Base-by-base conservation (phyloP, 2,797 vertebrate species). In the Epinephelus malabaricus region DNA sequence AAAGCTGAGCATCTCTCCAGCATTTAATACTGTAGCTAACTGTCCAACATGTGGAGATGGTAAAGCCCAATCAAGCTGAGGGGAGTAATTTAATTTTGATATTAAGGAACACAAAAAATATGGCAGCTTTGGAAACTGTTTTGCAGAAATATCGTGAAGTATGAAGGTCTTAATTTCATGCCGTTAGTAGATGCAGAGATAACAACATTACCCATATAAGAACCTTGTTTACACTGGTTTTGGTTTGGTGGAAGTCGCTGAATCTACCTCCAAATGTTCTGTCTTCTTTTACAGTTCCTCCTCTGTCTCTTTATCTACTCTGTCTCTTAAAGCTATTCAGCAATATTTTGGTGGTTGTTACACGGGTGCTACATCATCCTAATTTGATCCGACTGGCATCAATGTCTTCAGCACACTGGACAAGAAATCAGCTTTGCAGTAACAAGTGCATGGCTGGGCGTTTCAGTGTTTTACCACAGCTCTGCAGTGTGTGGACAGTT, bases 381-480 rank as follows among this genome's bases (percentile, higher is more conserved):
- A 79, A 87, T 71, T 56, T 56, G 30, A 84, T 38, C 14, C 2
- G 75, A 85, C 81, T 89, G 50, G 73, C 82, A 75, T 75, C 78
- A 40, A 5, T 56, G 70, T 86, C 62, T 50, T 69, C 18, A 50
- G 51, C 17, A 38, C 64, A 68, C 65, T 69, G 61, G 83, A 90
- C 78, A 30, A 77, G 74, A 80, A 84, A 80, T 89, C 54, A 11
- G 46, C 58, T 76, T 76, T 25, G 54, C 45, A 82, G 63, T 51
- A 73, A 80, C 87, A 87, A 81, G 79, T 79, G 73, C 76, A 67
- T 12, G 68, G 55, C 77, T 72, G 18, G 15, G 50, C 9, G 30
- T 73, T 69, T 56, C 34, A 51, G 69, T 86, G 79, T 78, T 80
- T 78, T 13, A 81, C 76, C 79, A 23, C 64, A 77, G 82, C 66